Conservation (phyloP, 2,888 invertebrate genomes). For the Cotesia congregata region DNA sequence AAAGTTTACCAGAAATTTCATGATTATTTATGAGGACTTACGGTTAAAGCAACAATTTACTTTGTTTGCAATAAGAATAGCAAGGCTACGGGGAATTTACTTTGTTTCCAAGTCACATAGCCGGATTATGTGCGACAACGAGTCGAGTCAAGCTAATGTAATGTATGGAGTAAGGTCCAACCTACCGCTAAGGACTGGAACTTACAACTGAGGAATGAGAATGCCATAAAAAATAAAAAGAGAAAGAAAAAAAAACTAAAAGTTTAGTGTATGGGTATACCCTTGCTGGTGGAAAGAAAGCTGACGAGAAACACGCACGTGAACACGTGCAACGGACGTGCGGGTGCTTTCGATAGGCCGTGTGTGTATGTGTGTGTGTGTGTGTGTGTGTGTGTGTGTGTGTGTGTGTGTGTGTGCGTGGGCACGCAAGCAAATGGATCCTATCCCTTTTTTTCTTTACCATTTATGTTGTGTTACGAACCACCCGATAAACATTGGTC, state of each 20-base stretch:
- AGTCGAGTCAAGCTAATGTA: neutral
- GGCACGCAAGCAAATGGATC: slow-evolving; percentile 31
- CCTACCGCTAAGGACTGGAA: neutral
- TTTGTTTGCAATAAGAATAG: neutral
- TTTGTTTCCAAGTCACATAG: slow-evolving; percentile 7
- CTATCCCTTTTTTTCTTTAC: slow-evolving; percentile 15
- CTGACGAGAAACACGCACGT: slow-evolving; percentile 6
- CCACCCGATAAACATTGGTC: slow-evolving; percentile 28
- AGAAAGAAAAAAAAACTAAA: neutral
- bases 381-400: neutral
- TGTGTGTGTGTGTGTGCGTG: slow-evolving; percentile 25
- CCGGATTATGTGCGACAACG: neutral
- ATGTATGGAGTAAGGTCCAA: neutral
- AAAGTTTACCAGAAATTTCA: neutral
- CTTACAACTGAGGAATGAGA: neutral
- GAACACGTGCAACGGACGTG: slow-evolving; percentile 34
- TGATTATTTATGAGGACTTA: neutral
- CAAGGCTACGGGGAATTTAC: neutral
- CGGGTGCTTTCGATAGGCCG: slow-evolving; percentile 12
- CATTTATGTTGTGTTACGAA: slow-evolving; percentile 11
- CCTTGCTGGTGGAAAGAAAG: neutral
- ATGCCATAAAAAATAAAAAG: neutral
- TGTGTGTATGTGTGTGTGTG: neutral
- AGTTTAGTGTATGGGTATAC: neutral
- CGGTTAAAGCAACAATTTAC: slow-evolving; percentile 1